Percentiles rank a stretch among this genome's conserved stretches.
phyloP scores from a whole-genome alignment of 2,113 vertebrate genomes.

The Mobula hypostoma region DNA sequence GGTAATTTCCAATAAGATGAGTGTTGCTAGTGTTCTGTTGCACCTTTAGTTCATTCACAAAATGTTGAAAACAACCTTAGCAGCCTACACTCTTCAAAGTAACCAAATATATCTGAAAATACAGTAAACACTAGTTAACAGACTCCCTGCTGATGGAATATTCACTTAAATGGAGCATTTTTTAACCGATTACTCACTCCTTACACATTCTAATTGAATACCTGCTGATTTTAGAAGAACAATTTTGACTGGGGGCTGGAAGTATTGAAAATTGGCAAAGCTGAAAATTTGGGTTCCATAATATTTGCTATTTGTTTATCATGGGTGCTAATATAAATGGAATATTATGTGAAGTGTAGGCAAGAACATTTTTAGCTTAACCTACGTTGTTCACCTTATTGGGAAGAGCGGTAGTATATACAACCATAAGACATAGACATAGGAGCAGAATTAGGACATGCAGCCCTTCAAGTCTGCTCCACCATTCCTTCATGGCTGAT shows the following conservation, averaged over 20 bases:
- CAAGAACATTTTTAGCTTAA: too few species aligned
- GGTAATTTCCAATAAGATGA: not conserved
- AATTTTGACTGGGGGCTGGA: not conserved
- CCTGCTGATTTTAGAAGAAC: conserved; percentile 13
- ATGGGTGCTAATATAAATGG: too few species aligned
- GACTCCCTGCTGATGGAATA: conserved; percentile 27
- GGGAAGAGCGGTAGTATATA: too few species aligned
- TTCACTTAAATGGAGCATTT: conserved; percentile 23
- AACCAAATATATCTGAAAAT: not conserved
- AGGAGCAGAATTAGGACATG: too few species aligned
- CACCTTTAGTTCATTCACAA: conserved; percentile 2
- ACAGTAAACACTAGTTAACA: conserved; percentile 10
- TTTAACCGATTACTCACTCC: conserved; percentile 24
- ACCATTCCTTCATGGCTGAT: too few species aligned
- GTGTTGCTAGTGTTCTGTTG: not conserved
- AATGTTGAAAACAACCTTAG: conserved; percentile 8
- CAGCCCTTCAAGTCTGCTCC: too few species aligned
- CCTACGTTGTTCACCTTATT: too few species aligned
- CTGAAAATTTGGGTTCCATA: too few species aligned
- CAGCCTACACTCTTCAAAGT: not conserved
- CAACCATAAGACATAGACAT: too few species aligned
- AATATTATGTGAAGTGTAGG: too few species aligned
- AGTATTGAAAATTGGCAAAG: not conserved
- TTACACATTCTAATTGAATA: not conserved
- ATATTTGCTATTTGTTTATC: too few species aligned